A percentile compares a stretch with the other conserved stretches of the same genome.
Conservation (phyloP, 2,113 vertebrate species). For the Tor tambroides region DNA sequence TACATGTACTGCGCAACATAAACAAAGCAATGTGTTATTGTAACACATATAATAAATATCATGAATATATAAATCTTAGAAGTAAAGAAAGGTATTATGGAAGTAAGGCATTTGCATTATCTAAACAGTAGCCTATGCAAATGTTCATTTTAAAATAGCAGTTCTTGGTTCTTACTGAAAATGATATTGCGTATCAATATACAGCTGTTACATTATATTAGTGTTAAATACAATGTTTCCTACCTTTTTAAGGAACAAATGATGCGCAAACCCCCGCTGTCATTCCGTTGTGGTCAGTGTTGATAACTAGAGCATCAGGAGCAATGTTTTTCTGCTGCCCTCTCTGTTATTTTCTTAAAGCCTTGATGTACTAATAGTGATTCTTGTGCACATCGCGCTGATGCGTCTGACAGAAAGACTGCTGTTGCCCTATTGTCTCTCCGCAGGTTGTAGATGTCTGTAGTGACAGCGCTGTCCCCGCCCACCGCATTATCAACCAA, state of each 20-base stretch:
- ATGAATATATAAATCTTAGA: neutral
- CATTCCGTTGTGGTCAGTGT: constrained; percentile 55
- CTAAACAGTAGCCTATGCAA: neutral
- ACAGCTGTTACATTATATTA: neutral
- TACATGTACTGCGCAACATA: neutral
- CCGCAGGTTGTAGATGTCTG: constrained; percentile 11
- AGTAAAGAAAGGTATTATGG: neutral
- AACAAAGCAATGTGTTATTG: neutral
- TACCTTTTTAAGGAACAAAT: constrained; percentile 62
- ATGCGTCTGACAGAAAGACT: neutral
- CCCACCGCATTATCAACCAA: constrained; percentile 47
- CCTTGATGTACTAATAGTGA: neutral
- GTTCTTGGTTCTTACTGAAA: neutral
- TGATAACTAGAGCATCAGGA: neutral
- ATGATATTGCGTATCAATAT: neutral
- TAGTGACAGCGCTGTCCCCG: constrained; percentile 22
- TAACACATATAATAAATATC: neutral
- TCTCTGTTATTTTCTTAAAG: neutral
- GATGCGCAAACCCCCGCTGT: constrained; percentile 51
- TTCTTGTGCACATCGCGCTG: neutral
- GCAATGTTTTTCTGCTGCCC: neutral
- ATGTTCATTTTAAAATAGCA: neutral
- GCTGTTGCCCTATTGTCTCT: constrained; percentile 67
- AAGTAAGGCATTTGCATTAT: neutral
- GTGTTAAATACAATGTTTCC: constrained; percentile 27